A percentile compares a stretch with the other conserved stretches of the same genome.
Evolutionary conservation across 2,797 vertebrate species (phyloP).

Genomic region (Pelochelys cantorii): DNA sequence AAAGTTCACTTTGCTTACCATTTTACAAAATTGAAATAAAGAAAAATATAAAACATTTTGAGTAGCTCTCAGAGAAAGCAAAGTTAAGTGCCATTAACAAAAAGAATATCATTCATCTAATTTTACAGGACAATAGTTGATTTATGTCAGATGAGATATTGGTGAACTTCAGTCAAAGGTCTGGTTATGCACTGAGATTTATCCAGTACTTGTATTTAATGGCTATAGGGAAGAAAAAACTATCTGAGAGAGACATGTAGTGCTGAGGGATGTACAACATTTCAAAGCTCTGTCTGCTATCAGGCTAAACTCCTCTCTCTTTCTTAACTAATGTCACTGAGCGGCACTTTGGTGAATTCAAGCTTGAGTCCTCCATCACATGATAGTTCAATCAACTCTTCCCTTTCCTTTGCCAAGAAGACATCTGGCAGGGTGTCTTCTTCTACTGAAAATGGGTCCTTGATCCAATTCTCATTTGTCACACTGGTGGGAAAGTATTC

Average conservation of each 20-base stretch:
- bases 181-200: constrained; percentile 42
- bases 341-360: not conserved
- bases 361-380: constrained; percentile 48
- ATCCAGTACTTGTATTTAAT: constrained; percentile 36
- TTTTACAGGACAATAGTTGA: not conserved
- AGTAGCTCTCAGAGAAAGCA: not conserved
- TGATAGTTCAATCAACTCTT: constrained; percentile 50
- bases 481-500: not conserved
- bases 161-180: constrained; percentile 39
- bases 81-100: not conserved
- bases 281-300: constrained; percentile 16
- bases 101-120: not conserved
- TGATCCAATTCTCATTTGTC: constrained; percentile 41
- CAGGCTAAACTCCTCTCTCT: constrained; percentile 25
- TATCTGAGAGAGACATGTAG: not conserved
- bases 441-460: constrained; percentile 39
- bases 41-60: not conserved
- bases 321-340: constrained; percentile 39
- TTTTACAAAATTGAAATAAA: not conserved
- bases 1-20: not conserved
- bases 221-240: constrained; percentile 30
- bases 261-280: not conserved
- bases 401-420: constrained; percentile 37
- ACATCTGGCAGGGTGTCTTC: constrained; percentile 24
- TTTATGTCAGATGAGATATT: constrained; percentile 39